Evolutionary conservation across 2,888 invertebrate genomes (phyloP).

Genomic region (Ophion slaviceki): DNA sequence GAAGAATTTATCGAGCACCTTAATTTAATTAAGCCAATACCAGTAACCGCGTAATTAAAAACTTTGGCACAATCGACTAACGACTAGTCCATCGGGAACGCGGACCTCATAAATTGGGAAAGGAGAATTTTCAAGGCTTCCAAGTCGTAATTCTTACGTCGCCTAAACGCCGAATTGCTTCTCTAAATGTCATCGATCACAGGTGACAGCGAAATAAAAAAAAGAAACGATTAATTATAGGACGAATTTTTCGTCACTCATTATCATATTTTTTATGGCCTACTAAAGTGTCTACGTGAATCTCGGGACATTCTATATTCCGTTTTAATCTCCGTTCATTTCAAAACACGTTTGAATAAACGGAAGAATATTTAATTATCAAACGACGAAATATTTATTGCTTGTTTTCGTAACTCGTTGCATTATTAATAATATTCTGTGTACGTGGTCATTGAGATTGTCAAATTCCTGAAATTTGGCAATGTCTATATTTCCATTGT

Average conservation of each 20-base stretch:
- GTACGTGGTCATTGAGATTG: too few relatives aligned
- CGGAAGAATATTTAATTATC: too few relatives aligned
- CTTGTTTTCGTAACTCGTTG: too few relatives aligned
- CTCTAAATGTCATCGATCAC: not conserved
- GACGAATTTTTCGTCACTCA: not conserved
- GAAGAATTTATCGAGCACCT: not conserved
- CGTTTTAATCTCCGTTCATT: not conserved
- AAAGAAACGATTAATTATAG: not conserved
- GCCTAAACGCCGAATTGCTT: not conserved
- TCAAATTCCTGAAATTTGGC: too few relatives aligned
- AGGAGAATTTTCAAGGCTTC: slow-evolving; percentile 21
- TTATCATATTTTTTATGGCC: not conserved
- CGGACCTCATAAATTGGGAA: slow-evolving; percentile 2
- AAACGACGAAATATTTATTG: too few relatives aligned
- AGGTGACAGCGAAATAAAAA: not conserved
- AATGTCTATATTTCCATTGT: too few relatives aligned
- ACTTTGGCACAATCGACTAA: slow-evolving; percentile 31
- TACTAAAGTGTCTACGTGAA: not conserved
- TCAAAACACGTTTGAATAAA: not conserved
- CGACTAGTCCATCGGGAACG: not conserved
- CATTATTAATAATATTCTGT: too few relatives aligned
- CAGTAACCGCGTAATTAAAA: slow-evolving; percentile 12
- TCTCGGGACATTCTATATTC: not conserved
- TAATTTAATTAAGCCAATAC: not conserved
- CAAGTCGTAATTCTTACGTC: slow-evolving; percentile 12